These are phyloP conservation scores for Tryphoninae sp. DNA, from an alignment of 2,888 invertebrate species.

Conservation along the genomic window DNA sequence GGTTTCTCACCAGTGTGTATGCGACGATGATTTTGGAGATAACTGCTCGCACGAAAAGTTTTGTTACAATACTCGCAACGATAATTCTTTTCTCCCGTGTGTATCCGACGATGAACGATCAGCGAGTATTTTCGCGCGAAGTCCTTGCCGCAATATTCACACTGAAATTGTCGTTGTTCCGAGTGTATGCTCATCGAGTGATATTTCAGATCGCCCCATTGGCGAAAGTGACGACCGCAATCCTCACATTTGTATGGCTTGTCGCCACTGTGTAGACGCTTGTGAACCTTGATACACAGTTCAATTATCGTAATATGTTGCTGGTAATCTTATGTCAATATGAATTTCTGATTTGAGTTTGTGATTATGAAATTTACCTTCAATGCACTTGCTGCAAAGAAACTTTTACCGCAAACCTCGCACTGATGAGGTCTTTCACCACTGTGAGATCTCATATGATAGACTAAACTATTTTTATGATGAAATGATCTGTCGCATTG, in stretches of 20 bases:
- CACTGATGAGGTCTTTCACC: conserved; percentile 90
- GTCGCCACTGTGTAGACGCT: conserved; percentile 91
- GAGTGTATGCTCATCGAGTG: conserved; percentile 93
- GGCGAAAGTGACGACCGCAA: conserved; percentile 91
- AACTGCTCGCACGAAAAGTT: conserved; percentile 92
- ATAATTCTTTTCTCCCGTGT: conserved; percentile 94
- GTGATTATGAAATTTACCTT: conserved; percentile 83
- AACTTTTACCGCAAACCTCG: conserved; percentile 90
- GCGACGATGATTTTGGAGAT: conserved; percentile 91
- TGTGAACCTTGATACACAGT: conserved; percentile 84
- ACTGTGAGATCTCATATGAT: conserved; percentile 91
- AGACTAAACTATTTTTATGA: conserved; percentile 92
- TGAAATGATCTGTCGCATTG: conserved; percentile 89
- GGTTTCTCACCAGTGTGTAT: conserved; percentile 94
- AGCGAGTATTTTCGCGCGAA: conserved; percentile 94
- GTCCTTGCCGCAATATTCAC: conserved; percentile 94
- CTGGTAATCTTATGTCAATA: no score
- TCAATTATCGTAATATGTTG: no score
- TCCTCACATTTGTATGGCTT: conserved; percentile 92
- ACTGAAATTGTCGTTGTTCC: conserved; percentile 91
- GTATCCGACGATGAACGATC: conserved; percentile 92
- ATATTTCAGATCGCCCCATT: conserved; percentile 94
- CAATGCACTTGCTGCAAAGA: conserved; percentile 91
- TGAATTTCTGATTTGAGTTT: no score
- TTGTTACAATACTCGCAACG: conserved; percentile 92